phyloP scores from a whole-genome alignment of 30 jellyfish, hydroid and myxozoan species.

The Phacellophora camtschatica region DNA sequence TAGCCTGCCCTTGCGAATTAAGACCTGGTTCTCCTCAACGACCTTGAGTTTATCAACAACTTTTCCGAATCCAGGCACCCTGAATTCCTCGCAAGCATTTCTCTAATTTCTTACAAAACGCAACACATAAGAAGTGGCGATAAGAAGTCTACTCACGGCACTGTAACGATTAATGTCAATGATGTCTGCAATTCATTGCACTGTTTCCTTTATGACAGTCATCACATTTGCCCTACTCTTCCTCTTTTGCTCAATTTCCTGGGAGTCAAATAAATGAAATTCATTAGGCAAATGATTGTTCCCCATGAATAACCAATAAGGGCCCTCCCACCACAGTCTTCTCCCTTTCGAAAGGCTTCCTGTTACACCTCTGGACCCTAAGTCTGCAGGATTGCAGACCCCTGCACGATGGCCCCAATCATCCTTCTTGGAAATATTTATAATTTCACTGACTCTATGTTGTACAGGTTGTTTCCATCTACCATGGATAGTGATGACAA shows the following conservation, averaged over 20 bases:
- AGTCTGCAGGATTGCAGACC: conserved; percentile 21
- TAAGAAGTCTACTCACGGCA: not conserved
- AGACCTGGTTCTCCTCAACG: not conserved
- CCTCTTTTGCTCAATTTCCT: not conserved
- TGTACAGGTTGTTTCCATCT: conserved; percentile 3
- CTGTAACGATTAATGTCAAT: not conserved
- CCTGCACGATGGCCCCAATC: conserved; percentile 24
- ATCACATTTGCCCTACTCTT: not conserved
- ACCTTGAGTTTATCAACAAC: not conserved
- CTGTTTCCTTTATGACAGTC: not conserved
- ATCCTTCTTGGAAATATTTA: not conserved
- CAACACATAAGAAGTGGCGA: not conserved
- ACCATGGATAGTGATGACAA: not conserved
- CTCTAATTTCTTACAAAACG: not conserved
- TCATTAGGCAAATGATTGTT: conserved; percentile 17
- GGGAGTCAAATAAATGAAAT: not conserved
- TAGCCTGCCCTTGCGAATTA: not conserved
- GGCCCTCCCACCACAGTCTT: conserved; percentile 45
- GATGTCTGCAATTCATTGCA: not conserved
- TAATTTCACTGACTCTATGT: conserved; percentile 2
- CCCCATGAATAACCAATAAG: conserved; percentile 18
- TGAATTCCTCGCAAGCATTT: not conserved
- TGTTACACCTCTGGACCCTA: conserved; percentile 44
- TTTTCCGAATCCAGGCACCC: not conserved
- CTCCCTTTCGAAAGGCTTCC: not conserved